Conservation (phyloP, 2,113 vertebrate species). For the cattle (Bos taurus) region ARS-UCD2.0 NC_037347.1:7991501-7992000, state of each 20-base stretch:
- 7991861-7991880: background rate
- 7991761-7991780: slow-evolving; percentile 51
- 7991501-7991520: background rate
- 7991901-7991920: background rate
- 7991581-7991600: background rate
- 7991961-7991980: slow-evolving; percentile 4
- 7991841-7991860: background rate
- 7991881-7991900: background rate
- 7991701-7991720: slow-evolving; percentile 21
- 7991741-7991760: slow-evolving; percentile 43
- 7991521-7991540: background rate
- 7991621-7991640: background rate
- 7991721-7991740: slow-evolving; percentile 44
- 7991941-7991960: background rate
- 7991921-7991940: background rate
- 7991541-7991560: background rate
- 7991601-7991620: background rate
- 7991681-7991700: slow-evolving; percentile 46
- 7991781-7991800: slow-evolving; percentile 16
- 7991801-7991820: background rate
- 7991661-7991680: background rate
- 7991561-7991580: background rate
- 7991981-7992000: background rate
- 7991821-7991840: background rate
- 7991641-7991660: slow-evolving; percentile 1